These are phyloP conservation scores for Australoheros scitulus DNA, from an alignment of 2,113 vertebrate genomes.

Conservation along the genomic window DNA sequence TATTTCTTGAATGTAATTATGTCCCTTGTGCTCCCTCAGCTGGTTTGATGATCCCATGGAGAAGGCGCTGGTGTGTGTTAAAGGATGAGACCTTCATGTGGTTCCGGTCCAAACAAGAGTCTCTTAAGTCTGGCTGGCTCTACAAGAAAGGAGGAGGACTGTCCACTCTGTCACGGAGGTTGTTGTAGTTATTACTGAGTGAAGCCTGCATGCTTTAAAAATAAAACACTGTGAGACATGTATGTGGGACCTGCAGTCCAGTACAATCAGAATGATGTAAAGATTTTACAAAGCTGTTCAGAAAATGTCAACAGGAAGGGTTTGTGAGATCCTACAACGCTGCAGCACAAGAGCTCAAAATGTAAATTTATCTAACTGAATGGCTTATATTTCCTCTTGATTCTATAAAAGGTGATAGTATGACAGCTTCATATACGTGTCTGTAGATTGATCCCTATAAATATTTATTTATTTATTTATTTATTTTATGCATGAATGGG, in stretches of 20 bases:
- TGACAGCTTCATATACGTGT: not conserved
- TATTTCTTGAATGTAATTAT: not conserved
- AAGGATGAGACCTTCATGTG: slow-evolving; percentile 96
- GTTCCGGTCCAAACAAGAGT: slow-evolving; percentile 95
- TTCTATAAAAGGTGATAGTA: not conserved
- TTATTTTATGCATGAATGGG: not conserved
- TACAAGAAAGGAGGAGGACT: slow-evolving; percentile 93
- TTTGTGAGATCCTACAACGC: not conserved
- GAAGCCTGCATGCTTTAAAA: slow-evolving; percentile 50
- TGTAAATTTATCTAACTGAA: not conserved
- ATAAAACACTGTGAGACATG: not conserved
- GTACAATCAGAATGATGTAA: not conserved
- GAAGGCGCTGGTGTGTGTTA: slow-evolving; percentile 91
- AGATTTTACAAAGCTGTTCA: not conserved
- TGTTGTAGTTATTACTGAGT: slow-evolving; percentile 74
- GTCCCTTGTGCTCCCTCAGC: slow-evolving; percentile 63
- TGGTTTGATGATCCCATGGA: slow-evolving; percentile 92
- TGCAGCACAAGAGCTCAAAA: slow-evolving; percentile 1
- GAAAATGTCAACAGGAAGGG: not conserved
- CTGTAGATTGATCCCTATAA: not conserved
- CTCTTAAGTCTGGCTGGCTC: slow-evolving; percentile 92
- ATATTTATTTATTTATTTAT: not conserved
- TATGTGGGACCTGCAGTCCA: not conserved
- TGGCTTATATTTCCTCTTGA: not conserved
- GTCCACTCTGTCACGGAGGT: slow-evolving; percentile 88